Conservation (phyloP, 2,888 invertebrate species). For the Lomographa bimaculata region DNA sequence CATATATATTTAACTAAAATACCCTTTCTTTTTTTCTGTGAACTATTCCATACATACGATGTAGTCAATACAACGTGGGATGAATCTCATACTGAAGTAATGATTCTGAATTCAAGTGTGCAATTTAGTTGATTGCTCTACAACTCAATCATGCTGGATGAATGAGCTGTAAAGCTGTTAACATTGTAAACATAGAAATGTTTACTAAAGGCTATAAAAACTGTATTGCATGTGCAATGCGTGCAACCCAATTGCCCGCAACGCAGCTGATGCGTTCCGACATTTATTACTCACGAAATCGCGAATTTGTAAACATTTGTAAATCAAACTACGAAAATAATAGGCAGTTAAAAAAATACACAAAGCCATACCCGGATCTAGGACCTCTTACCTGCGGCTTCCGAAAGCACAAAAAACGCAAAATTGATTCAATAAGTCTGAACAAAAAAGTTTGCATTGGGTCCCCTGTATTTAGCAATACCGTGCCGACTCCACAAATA, state of each 20-base stretch:
- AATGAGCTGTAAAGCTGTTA: constrained; percentile 23
- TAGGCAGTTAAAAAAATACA: constrained; percentile 40
- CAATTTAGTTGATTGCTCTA: constrained; percentile 4
- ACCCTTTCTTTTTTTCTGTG: too few species aligned
- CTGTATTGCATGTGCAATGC: constrained; percentile 33
- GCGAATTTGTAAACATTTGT: constrained; percentile 78
- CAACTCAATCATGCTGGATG: constrained; percentile 13
- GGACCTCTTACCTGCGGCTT: constrained; percentile 80
- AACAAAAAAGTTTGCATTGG: constrained; percentile 68
- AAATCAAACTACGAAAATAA: constrained; percentile 52
- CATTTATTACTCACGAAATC: constrained; percentile 76
- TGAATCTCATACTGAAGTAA: too few species aligned
- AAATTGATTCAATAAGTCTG: constrained; percentile 73
- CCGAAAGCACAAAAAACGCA: constrained; percentile 76
- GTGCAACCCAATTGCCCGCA: constrained; percentile 63
- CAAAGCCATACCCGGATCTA: constrained; percentile 77
- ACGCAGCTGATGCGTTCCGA: constrained; percentile 73
- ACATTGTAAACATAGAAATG: constrained; percentile 27
- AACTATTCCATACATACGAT: too few species aligned
- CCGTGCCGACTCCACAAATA: constrained; percentile 72
- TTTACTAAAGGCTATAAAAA: constrained; percentile 24
- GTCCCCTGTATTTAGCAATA: constrained; percentile 73
- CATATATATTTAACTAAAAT: too few species aligned
- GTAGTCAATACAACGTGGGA: too few species aligned
- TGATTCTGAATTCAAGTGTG: background rate